phyloP scores from a whole-genome alignment of 2,113 vertebrate species.

The Porphyrio hochstetteri region DNA sequence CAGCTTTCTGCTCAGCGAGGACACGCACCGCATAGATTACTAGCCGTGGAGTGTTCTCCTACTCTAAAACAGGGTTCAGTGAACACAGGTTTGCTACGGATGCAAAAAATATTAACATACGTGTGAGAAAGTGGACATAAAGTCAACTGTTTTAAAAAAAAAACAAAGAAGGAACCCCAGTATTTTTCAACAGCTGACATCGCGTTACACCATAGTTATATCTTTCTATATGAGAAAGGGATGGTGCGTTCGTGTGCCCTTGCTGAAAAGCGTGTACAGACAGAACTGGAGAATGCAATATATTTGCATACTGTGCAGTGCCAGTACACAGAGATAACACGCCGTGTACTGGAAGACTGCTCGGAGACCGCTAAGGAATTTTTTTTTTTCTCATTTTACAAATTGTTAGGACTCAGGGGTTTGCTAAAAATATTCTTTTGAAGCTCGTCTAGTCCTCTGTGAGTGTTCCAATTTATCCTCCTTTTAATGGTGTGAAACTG shows the following conservation, averaged over 20 bases:
- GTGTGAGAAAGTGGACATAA: neutral
- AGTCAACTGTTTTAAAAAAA: neutral
- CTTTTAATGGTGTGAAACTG: conserved; percentile 11
- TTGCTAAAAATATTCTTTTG: conserved; percentile 35
- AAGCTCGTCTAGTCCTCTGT: neutral
- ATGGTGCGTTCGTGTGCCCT: neutral
- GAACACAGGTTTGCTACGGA: neutral
- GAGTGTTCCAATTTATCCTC: conserved; percentile 15
- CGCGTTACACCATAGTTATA: neutral
- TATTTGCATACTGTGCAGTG: neutral
- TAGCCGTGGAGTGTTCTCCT: neutral
- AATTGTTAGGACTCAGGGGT: neutral
- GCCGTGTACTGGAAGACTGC: neutral
- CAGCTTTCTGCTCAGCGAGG: neutral
- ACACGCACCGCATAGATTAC: neutral
- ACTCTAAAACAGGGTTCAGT: neutral
- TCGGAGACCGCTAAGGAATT: neutral
- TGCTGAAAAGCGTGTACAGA: neutral
- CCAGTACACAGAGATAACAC: neutral
- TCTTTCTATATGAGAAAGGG: neutral
- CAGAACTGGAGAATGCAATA: neutral
- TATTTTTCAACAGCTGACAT: neutral
- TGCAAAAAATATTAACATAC: neutral
- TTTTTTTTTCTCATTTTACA: conserved; percentile 9
- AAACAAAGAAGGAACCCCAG: neutral